phyloP scores from a whole-genome alignment of 2,888 invertebrate species.

The Callinectes sapidus region DNA sequence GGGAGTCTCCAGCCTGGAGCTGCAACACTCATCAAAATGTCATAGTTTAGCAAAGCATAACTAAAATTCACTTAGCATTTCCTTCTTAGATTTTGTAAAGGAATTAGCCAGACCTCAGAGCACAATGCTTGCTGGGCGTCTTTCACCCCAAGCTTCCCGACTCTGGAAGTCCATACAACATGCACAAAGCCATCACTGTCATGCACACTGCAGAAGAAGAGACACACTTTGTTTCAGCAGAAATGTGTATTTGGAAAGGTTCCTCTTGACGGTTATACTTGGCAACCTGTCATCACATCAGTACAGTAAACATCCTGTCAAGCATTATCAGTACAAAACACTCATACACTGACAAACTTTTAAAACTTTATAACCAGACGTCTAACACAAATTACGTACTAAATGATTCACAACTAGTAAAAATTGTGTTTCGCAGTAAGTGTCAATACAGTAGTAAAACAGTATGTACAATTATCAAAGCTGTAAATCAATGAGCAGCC shows the following conservation, averaged over 20 bases:
- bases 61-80: no score
- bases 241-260: constrained; percentile 33
- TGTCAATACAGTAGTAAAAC: constrained; percentile 39
- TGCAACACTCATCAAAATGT: no score
- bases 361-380: constrained; percentile 36
- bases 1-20: no score
- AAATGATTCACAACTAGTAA: constrained; percentile 37
- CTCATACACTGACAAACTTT: constrained; percentile 54
- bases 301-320: constrained; percentile 42
- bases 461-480: constrained; percentile 33
- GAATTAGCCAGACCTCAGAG: no score
- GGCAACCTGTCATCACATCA: constrained; percentile 46
- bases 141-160: not conserved
- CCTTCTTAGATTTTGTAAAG: no score
- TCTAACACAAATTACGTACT: constrained; percentile 34
- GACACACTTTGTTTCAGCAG: constrained; percentile 18
- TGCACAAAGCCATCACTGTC: not conserved
- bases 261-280: constrained; percentile 46
- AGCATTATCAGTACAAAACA: constrained; percentile 58
- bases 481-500: constrained; percentile 44
- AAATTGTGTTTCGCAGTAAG: constrained; percentile 38
- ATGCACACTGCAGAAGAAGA: not conserved
- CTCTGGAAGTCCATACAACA: not conserved
- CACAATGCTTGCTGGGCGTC: not conserved
- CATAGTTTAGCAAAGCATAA: no score